Base-by-base conservation (phyloP, 2,113 vertebrate genomes). In the Sus scrofa region DNA sequence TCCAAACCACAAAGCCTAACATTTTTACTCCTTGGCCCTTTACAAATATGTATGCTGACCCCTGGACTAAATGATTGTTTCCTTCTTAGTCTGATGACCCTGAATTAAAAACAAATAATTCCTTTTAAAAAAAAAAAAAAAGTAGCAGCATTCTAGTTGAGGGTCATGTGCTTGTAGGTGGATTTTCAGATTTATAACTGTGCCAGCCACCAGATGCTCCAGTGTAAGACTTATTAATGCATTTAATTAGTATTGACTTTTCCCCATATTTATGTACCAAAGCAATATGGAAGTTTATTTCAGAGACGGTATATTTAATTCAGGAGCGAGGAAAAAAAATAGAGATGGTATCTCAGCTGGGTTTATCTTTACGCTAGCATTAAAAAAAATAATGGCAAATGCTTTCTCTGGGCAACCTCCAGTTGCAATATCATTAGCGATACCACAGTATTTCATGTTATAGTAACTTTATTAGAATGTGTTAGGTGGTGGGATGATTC, bases 161-260 rank as follows among this genome's bases (percentile, higher is more conserved):
- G 84, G 18, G 20, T 78, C 14, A 32, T 95, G 7, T 86, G 4
- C 30, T 92, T 71, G 54, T 44, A 44, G 37, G 81, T 95, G 56
- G 20, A 0, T 4, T 78, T 91, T 78, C 50, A 97, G 96, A 97
- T 90, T 95, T 97, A 95, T 96, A 75, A 75, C 0, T 30, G 6
- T 97, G 92, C 93, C 95, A 84, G 95, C 84, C 68, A 92, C 92
- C 95, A 98, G 86, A 84, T 97, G 70, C 96, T 98, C 91, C 96
- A 82, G 65, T 96, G 81, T 97, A 96, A 98, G 98, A 98, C 96
- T 89, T 92, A 97, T 97, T 97, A 98, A 97, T 98, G 44, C 77
- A 96, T 90, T 98, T 99, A 98, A 98, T 98, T 98, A 98, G 58
- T 96, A 97, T 73, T 98, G 98, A 98, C 89, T 98, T 98, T 98